phyloP scores from a whole-genome alignment of 64 coral and sea anemone genomes.

The Hydrozoanthus tunicans region DNA sequence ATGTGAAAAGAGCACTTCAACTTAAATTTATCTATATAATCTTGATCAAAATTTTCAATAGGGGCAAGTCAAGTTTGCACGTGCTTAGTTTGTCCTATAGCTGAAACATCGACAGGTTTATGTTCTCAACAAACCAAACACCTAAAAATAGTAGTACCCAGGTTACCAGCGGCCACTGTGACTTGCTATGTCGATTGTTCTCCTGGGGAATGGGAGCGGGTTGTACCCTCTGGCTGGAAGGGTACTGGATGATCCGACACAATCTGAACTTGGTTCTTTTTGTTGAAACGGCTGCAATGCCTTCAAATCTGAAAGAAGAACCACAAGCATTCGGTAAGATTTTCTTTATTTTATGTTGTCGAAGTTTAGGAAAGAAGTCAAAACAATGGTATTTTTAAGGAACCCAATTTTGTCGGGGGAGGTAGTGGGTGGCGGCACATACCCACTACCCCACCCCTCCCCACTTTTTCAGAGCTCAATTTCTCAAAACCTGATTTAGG shows the following conservation, averaged over 20 bases:
- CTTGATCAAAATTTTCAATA: background rate
- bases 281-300: constrained; percentile 26
- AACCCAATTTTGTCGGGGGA: too few relatives aligned
- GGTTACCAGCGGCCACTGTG: constrained; percentile 87
- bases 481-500: too few relatives aligned
- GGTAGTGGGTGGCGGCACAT: too few relatives aligned
- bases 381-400: too few relatives aligned
- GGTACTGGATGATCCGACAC: background rate
- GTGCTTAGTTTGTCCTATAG: background rate
- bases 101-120: background rate
- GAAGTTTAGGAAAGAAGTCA: too few relatives aligned
- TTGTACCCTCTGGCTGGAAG: constrained; percentile 22
- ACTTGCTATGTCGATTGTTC: constrained; percentile 66
- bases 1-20: too few relatives aligned
- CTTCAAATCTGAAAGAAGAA: constrained; percentile 53
- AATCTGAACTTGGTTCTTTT: constrained; percentile 6
- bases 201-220: constrained; percentile 38
- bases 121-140: background rate
- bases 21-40: background rate
- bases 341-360: too few relatives aligned
- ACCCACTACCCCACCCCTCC: too few relatives aligned
- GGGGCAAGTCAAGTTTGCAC: background rate
- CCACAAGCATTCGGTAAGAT: too few relatives aligned
- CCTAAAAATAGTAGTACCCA: background rate
- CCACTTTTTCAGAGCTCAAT: too few relatives aligned